A percentile compares a stretch with the other conserved stretches of the same genome.
Conservation (phyloP, 1,140 invertebrate species). For the Bemisia tabaci region DNA sequence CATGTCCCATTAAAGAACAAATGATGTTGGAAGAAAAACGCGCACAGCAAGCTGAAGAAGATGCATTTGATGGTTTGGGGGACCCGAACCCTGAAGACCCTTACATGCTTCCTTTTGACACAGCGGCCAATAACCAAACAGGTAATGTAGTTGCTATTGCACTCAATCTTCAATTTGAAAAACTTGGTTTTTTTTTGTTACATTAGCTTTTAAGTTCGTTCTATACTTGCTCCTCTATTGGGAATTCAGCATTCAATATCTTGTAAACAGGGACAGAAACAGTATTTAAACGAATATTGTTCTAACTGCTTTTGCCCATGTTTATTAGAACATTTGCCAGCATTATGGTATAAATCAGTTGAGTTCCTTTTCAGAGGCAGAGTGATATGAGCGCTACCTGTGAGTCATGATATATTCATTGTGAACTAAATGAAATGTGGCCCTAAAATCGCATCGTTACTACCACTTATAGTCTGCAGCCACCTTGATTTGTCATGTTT, state of each 20-base stretch:
- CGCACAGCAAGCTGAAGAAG: no score
- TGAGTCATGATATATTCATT: no score
- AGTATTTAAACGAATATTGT: not conserved
- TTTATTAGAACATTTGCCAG: conserved; percentile 7
- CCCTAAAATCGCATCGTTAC: no score
- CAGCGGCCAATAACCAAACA: not conserved
- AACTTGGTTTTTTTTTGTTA: not conserved
- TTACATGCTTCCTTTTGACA: conserved; percentile 1
- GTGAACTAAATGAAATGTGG: no score
- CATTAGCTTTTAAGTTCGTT: not conserved
- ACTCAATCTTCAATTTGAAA: not conserved
- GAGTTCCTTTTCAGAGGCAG: no score
- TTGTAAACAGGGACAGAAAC: not conserved
- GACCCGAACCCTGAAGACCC: not conserved
- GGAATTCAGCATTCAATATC: not conserved
- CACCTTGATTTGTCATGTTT: no score
- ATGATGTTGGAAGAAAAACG: conserved; percentile 8
- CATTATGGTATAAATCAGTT: no score
- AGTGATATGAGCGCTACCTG: no score
- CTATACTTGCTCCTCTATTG: not conserved
- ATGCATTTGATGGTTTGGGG: not conserved
- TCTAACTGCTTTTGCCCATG: conserved; percentile 7
- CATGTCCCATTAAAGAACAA: conserved; percentile 10
- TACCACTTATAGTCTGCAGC: no score
- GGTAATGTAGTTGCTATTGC: not conserved